Evolutionary conservation across 35 echinoderm and acorn worm genomes (phyloP).

Genomic region (Lytechinus pictus): DNA sequence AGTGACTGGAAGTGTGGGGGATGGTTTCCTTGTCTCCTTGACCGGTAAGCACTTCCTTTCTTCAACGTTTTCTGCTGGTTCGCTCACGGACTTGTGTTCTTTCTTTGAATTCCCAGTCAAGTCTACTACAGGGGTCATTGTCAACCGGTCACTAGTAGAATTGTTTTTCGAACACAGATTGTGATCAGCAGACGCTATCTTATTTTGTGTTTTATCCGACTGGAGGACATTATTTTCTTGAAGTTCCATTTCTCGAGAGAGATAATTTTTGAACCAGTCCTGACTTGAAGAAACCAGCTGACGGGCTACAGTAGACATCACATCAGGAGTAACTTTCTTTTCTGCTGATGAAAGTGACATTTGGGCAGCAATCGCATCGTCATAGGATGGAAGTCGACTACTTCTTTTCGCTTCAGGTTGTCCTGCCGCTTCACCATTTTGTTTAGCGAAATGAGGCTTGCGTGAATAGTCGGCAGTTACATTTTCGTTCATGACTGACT

Average conservation of each 20-base stretch:
- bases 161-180: neutral
- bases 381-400: conserved; percentile 31
- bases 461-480: neutral
- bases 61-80: neutral
- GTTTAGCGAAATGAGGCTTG: neutral
- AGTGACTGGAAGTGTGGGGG: neutral
- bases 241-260: neutral
- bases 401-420: neutral
- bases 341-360: neutral
- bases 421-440: neutral
- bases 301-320: neutral
- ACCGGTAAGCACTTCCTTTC: neutral
- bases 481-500: neutral
- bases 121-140: neutral
- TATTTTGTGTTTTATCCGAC: neutral
- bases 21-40: neutral
- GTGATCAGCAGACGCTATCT: neutral
- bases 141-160: neutral
- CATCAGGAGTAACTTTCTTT: neutral
- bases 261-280: conserved; percentile 29
- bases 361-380: conserved; percentile 32
- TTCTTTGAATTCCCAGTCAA: neutral
- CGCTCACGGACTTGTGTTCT: neutral
- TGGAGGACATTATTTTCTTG: neutral
- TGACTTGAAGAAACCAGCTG: neutral